phyloP scores from a whole-genome alignment of 2,888 invertebrate genomes.

The Eupithecia dodoneata region DNA sequence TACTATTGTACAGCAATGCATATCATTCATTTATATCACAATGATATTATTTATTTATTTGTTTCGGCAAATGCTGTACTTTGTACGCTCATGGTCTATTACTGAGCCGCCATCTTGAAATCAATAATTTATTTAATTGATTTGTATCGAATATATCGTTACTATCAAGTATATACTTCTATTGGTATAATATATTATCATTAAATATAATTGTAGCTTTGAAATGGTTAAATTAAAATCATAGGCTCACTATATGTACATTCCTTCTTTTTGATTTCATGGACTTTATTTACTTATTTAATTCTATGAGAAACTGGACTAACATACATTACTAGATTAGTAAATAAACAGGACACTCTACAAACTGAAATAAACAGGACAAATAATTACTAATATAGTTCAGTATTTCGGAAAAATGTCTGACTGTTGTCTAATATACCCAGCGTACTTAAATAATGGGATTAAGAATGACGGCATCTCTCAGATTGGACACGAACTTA shows the following conservation, averaged over 20 bases:
- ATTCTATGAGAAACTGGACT: not conserved
- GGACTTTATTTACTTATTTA: not conserved
- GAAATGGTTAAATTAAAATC: slow-evolving; percentile 1
- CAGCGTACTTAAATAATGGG: too few species aligned
- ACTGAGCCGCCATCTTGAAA: slow-evolving; percentile 14
- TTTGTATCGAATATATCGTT: not conserved
- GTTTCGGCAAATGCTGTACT: slow-evolving; percentile 15
- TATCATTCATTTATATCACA: slow-evolving; percentile 44
- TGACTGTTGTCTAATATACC: not conserved
- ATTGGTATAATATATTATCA: slow-evolving; percentile 16
- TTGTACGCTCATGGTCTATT: not conserved
- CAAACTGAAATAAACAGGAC: not conserved
- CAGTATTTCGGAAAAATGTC: not conserved
- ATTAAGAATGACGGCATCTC: not conserved
- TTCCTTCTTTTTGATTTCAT: slow-evolving; percentile 27
- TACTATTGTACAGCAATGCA: slow-evolving; percentile 35
- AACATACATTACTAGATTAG: not conserved
- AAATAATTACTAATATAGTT: not conserved
- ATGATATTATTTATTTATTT: slow-evolving; percentile 39
- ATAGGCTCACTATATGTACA: slow-evolving; percentile 40
- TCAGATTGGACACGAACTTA: not conserved
- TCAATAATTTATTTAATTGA: not conserved
- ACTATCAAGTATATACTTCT: not conserved
- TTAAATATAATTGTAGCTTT: not conserved
- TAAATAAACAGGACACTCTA: too few species aligned